Conservation (phyloP, 2,888 invertebrate genomes). For the Drosophila lacicola region DNA sequence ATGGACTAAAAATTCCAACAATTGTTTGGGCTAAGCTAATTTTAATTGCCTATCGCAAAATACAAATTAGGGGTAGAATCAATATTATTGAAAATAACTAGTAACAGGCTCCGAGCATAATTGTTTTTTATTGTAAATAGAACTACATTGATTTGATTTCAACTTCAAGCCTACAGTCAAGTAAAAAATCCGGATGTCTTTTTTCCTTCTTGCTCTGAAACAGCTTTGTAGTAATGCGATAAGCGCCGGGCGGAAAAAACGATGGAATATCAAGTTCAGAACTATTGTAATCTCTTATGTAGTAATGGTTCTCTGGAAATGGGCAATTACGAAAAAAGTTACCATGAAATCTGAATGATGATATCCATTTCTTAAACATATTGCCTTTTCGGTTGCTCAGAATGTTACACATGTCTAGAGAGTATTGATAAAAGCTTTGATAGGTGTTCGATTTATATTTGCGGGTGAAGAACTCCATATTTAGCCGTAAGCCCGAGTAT, state of each 20-base stretch:
- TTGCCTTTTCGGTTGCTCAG: constrained; percentile 15
- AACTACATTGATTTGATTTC: constrained; percentile 5
- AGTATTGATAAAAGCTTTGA: constrained; percentile 20
- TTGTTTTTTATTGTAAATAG: not conserved
- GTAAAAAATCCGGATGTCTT: not conserved
- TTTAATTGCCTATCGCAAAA: constrained; percentile 28
- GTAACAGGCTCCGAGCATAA: not conserved
- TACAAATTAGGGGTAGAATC: too few relatives aligned
- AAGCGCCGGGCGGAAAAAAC: constrained; percentile 36
- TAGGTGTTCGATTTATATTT: constrained; percentile 13
- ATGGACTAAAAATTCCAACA: not conserved
- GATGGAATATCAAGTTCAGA: constrained; percentile 35
- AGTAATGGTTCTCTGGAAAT: constrained; percentile 40
- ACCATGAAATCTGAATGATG: constrained; percentile 50
- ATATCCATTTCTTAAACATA: constrained; percentile 53
- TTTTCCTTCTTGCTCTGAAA: not conserved
- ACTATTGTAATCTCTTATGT: constrained; percentile 38
- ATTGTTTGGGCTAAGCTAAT: constrained; percentile 18
- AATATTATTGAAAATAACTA: not conserved
- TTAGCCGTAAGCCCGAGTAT: constrained; percentile 1
- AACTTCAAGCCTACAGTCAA: not conserved
- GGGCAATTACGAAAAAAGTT: constrained; percentile 66
- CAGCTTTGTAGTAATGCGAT: not conserved
- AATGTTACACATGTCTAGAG: constrained; percentile 23
- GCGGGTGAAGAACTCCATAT: constrained; percentile 16